Conservation (phyloP, 1,140 invertebrate species). For the Cheumatopsyche charites region DNA sequence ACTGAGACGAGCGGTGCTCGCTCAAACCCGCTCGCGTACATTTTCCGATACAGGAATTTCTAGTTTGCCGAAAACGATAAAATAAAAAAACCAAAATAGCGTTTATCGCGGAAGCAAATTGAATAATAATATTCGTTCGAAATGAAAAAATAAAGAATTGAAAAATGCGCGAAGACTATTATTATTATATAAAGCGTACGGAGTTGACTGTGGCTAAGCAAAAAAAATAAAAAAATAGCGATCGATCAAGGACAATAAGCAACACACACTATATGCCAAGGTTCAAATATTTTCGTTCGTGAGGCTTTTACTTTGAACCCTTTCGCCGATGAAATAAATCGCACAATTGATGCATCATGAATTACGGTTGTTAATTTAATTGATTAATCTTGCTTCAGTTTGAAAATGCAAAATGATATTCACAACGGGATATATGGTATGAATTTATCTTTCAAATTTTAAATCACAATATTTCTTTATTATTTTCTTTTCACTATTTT, state of each 20-base stretch:
- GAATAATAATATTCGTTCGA: neutral
- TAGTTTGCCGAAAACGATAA: slow-evolving; percentile 6
- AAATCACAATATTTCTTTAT: too few species aligned
- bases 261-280: slow-evolving; percentile 20
- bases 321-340: too few species aligned
- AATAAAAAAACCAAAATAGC: neutral
- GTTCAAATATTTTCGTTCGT: slow-evolving; percentile 20
- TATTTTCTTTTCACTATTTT: too few species aligned
- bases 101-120: slow-evolving; percentile 18
- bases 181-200: neutral
- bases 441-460: too few species aligned
- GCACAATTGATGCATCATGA: too few species aligned
- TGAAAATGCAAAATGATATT: too few species aligned
- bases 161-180: slow-evolving; percentile 14
- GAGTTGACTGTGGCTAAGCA: too few species aligned
- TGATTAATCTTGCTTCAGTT: too few species aligned
- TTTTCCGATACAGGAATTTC: slow-evolving; percentile 14
- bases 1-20: slow-evolving; percentile 1
- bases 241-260: slow-evolving; percentile 31
- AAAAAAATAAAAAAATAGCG: too few species aligned
- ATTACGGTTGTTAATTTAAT: too few species aligned
- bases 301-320: too few species aligned
- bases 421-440: too few species aligned
- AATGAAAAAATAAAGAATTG: neutral
- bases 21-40: slow-evolving; percentile 12